Evolutionary conservation across 1,140 invertebrate species (phyloP).

Genomic region (Eupeodes corollae): DNA sequence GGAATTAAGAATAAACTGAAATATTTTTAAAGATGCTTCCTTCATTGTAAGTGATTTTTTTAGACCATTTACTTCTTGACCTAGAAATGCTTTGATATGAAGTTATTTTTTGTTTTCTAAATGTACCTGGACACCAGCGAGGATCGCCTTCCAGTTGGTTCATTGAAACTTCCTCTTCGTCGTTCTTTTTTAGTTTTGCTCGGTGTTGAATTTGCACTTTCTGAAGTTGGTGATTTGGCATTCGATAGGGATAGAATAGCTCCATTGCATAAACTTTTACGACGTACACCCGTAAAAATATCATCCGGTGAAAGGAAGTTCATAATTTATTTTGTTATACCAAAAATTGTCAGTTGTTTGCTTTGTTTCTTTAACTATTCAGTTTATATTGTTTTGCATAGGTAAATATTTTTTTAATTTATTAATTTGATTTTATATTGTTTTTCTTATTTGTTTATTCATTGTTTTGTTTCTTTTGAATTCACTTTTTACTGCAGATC

Average conservation of each 20-base stretch:
- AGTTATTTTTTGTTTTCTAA: too few relatives aligned
- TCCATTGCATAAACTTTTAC: constrained; percentile 26
- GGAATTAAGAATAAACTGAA: too few relatives aligned
- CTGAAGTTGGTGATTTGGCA: neutral
- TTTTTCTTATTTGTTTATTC: too few relatives aligned
- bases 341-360: too few relatives aligned
- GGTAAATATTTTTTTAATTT: too few relatives aligned
- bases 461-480: too few relatives aligned
- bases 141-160: constrained; percentile 11
- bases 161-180: constrained; percentile 34
- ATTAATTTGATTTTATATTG: too few relatives aligned
- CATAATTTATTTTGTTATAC: constrained; percentile 11
- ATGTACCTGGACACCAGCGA: constrained; percentile 19
- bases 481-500: too few relatives aligned
- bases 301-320: constrained; percentile 23
- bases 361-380: neutral
- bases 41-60: too few relatives aligned
- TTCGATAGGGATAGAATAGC: constrained; percentile 10
- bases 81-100: too few relatives aligned
- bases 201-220: constrained; percentile 9
- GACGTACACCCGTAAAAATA: constrained; percentile 15
- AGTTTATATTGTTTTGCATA: neutral
- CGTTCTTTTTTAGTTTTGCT: constrained; percentile 23
- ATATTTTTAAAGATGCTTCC: too few relatives aligned
- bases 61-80: too few relatives aligned